Base-by-base conservation (phyloP, 2,888 invertebrate species). In the Drosophila dives region DNA sequence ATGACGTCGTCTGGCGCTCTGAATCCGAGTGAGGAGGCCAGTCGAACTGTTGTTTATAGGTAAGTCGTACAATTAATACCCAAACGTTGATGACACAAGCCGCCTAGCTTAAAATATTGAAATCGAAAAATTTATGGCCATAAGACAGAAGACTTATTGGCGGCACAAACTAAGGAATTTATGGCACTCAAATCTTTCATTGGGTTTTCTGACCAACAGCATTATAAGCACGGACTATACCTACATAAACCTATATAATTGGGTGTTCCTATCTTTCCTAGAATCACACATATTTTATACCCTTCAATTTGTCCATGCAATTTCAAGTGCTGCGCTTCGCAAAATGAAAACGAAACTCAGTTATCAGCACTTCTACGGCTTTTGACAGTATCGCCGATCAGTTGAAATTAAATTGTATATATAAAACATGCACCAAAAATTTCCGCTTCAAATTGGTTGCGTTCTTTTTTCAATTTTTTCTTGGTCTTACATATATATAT, bases 101-200 rank as follows among this genome's bases (percentile, higher is more conserved):
- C 69, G 72, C 50, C 73, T 64, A 64, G 90, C 90, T 88, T 90
- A 72, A 51, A 65, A 45, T 62, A 63, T 68, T 69, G 49, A 60
- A 54, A 17, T 36, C 53, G 58, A 71, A 71, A 71, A 66, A 90
- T 81, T 84, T 89, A 85, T 73, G 77, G 60, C 59, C 68, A 70
- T 86, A 86, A 83, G 86, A 69, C 88, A 26, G 59, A 74, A 80
- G 86, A 75, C 90, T 89, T 85, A 89, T 68, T 67, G 84, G 82
- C 87, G 84, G 84, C 74, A 53, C 48, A 69, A 66, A 70, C 67
- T 61, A 64, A 69, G 77, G 81, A 77, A 83, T 77, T 81, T 81
- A 83, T 83, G 65, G 81, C 65, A 56, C 59, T 51, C 48, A 61
- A 71, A 65, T 81, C 64, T 64, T 36, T 29, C 23, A 15, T 45